Percentiles rank a stretch among this genome's conserved stretches.
These are phyloP conservation scores for Pangasianodon hypophthalmus DNA, from an alignment of 2,113 vertebrate genomes.

Conservation along the genomic window DNA sequence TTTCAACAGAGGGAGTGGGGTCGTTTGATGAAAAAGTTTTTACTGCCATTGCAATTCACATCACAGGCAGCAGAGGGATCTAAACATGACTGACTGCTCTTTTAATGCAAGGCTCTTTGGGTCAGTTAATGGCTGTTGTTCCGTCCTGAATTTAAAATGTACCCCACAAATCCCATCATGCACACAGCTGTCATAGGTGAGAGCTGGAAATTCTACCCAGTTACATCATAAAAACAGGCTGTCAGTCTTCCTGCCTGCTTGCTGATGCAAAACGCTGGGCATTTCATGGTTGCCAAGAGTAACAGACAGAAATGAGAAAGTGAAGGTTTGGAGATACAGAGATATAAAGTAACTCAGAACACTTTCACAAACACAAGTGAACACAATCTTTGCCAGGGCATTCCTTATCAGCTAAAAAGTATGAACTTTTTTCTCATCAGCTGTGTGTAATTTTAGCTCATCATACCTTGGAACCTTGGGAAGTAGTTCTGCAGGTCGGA, in stretches of 20 bases:
- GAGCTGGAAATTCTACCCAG: background rate
- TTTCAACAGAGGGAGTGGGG: background rate
- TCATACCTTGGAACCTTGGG: constrained; percentile 76
- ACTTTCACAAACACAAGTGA: constrained; percentile 52
- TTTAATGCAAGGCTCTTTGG: background rate
- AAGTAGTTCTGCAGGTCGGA: constrained; percentile 85
- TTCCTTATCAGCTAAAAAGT: constrained; percentile 47
- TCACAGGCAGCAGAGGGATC: background rate
- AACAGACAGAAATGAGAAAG: constrained; percentile 55
- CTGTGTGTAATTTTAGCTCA: constrained; percentile 2
- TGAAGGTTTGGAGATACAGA: constrained; percentile 32
- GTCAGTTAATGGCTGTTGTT: background rate
- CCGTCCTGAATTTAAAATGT: background rate
- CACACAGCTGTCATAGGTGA: background rate
- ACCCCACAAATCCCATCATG: background rate
- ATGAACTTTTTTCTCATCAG: background rate
- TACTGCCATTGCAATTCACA: background rate
- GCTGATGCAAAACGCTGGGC: constrained; percentile 49
- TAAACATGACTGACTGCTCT: background rate
- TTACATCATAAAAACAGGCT: background rate
- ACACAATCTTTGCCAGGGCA: background rate
- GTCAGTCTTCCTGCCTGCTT: background rate
- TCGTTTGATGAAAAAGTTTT: background rate
- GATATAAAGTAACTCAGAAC: constrained; percentile 26
- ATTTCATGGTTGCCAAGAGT: constrained; percentile 69